Percentiles rank a stretch among this genome's conserved stretches.
Conservation (phyloP, 92 coral and sea anemone genomes). For the Heliopora coerulea region DNA sequence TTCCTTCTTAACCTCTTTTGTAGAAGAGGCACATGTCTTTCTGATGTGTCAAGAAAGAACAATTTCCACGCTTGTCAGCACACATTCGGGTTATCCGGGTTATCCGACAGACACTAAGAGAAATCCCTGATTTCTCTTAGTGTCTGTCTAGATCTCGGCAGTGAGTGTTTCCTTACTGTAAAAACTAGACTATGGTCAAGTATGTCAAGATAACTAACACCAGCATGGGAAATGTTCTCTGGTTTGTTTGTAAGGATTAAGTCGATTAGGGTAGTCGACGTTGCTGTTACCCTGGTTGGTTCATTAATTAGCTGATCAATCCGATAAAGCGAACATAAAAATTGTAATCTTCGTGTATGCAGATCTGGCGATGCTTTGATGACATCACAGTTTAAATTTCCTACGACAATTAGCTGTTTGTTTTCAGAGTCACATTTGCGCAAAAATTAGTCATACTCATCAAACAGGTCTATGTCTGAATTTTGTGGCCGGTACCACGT, state of each 20-base stretch:
- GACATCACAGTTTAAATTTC: too few relatives aligned
- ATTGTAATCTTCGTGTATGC: too few relatives aligned
- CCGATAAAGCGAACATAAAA: too few relatives aligned
- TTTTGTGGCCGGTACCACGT: too few relatives aligned
- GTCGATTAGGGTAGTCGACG: constrained; percentile 19
- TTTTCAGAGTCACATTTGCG: too few relatives aligned
- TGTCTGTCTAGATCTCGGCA: constrained; percentile 24
- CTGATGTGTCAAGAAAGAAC: constrained; percentile 23
- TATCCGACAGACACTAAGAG: constrained; percentile 22
- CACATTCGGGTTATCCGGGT: constrained; percentile 28
- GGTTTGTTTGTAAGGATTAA: constrained; percentile 18
- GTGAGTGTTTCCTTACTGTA: constrained; percentile 8
- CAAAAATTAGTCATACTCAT: too few relatives aligned
- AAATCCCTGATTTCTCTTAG: constrained; percentile 41
- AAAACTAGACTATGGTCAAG: constrained; percentile 24
- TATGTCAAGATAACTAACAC: neutral
- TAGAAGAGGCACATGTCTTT: constrained; percentile 33
- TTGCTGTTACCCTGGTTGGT: too few relatives aligned
- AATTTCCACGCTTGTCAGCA: constrained; percentile 51
- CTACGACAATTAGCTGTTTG: too few relatives aligned
- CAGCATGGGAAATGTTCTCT: neutral
- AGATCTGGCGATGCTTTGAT: too few relatives aligned
- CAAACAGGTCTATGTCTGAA: too few relatives aligned
- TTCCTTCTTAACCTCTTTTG: neutral
- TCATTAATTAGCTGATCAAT: too few relatives aligned